Percentiles rank a stretch among this genome's conserved stretches.
Conservation (phyloP, 2,113 vertebrate species). For the Budorcas taxicolor region DNA sequence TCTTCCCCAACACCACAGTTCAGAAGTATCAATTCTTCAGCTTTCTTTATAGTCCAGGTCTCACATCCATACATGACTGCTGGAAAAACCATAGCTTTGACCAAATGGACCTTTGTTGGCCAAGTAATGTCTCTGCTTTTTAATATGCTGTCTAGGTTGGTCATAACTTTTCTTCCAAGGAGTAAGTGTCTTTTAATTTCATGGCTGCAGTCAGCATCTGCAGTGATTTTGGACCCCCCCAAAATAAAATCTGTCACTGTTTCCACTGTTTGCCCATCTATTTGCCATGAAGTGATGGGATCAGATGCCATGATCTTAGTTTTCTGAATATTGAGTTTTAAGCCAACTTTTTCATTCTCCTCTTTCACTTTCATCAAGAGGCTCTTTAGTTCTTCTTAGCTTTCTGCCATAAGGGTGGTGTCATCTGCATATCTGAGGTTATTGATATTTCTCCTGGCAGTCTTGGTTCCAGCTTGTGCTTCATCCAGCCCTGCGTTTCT, state of each 20-base stretch:
- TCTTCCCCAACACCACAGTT: background rate
- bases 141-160: background rate
- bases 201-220: background rate
- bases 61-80: background rate
- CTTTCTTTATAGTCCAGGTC: background rate
- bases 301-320: background rate
- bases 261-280: background rate
- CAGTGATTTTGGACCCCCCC: background rate
- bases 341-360: background rate
- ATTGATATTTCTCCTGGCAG: background rate
- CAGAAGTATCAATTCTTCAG: background rate
- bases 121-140: background rate
- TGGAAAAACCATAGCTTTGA: background rate
- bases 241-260: background rate
- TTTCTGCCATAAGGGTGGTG: background rate
- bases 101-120: background rate
- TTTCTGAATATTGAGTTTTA: background rate
- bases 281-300: background rate
- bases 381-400: background rate
- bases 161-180: background rate
- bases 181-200: background rate
- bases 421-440: background rate
- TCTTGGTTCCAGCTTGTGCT: background rate
- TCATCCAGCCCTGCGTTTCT: background rate
- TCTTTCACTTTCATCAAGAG: background rate